Conservation (phyloP, 2,888 invertebrate genomes). For the Erebia ligea region DNA sequence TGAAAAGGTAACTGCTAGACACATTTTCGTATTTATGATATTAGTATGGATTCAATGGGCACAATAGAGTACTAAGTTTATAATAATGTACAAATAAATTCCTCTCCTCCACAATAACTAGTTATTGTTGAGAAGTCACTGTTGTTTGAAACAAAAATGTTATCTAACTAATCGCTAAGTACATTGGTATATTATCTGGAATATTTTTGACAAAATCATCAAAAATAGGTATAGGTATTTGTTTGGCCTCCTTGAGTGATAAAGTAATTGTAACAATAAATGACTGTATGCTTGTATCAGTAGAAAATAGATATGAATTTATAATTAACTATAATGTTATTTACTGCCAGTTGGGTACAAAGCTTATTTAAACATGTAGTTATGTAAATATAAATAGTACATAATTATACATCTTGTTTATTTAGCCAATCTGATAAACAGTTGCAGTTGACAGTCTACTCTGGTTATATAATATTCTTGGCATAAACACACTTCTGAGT, state of each 20-base stretch:
- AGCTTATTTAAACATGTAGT: not conserved
- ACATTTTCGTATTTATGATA: too few relatives aligned
- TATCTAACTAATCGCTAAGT: too few relatives aligned
- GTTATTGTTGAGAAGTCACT: too few relatives aligned
- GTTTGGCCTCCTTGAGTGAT: not conserved
- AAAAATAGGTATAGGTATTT: not conserved
- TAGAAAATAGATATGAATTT: conserved; percentile 1
- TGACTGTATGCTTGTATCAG: not conserved
- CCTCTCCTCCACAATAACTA: too few relatives aligned
- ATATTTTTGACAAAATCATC: not conserved
- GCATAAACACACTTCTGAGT: too few relatives aligned
- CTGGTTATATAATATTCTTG: too few relatives aligned
- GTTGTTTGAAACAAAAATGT: too few relatives aligned
- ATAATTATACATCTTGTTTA: conserved; percentile 2
- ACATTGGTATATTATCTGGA: too few relatives aligned
- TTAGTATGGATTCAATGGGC: too few relatives aligned
- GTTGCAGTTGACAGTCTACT: not conserved
- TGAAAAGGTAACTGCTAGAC: too few relatives aligned
- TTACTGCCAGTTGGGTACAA: conserved; percentile 31
- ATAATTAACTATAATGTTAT: conserved; percentile 3
- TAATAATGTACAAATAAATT: too few relatives aligned
- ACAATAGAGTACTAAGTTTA: too few relatives aligned
- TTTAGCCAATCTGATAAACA: conserved; percentile 17
- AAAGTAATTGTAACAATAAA: not conserved
- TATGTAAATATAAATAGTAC: not conserved